phyloP scores from a whole-genome alignment of 2,888 invertebrate genomes.

The Yponomeuta evonymella region DNA sequence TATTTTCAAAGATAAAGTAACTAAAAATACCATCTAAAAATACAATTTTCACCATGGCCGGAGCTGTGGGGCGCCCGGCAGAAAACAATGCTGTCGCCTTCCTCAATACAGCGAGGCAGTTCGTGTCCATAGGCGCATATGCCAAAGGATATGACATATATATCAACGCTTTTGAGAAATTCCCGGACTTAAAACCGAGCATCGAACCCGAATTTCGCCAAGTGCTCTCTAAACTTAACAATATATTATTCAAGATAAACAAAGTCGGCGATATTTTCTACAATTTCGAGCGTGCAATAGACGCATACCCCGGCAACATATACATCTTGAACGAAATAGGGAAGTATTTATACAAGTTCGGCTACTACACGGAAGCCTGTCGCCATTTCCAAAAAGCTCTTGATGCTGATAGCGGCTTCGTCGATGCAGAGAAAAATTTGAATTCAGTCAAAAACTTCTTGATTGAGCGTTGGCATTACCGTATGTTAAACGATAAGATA shows the following conservation, averaged over 20 bases:
- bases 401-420: constrained; percentile 61
- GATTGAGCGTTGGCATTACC: constrained; percentile 87
- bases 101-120: constrained; percentile 36
- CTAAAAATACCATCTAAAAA: not conserved
- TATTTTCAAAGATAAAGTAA: not conserved
- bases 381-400: constrained; percentile 74
- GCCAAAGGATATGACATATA: constrained; percentile 50
- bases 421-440: constrained; percentile 79
- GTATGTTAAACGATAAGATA: constrained; percentile 85
- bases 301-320: constrained; percentile 42
- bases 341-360: constrained; percentile 66
- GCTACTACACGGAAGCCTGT: constrained; percentile 74
- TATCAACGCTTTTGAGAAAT: constrained; percentile 43
- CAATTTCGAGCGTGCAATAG: constrained; percentile 44
- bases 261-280: constrained; percentile 48
- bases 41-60: not conserved
- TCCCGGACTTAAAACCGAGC: constrained; percentile 30
- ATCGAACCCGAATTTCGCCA: constrained; percentile 47
- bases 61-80: constrained; percentile 15
- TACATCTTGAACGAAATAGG: constrained; percentile 55
- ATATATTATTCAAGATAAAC: constrained; percentile 32
- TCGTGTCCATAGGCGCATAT: constrained; percentile 35
- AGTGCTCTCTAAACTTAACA: constrained; percentile 38
- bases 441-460: constrained; percentile 81
- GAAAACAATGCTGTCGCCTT: not conserved